These are phyloP conservation scores for Phataginus tetradactyla DNA, from an alignment of 2,797 vertebrate species.

Conservation along the genomic window DNA sequence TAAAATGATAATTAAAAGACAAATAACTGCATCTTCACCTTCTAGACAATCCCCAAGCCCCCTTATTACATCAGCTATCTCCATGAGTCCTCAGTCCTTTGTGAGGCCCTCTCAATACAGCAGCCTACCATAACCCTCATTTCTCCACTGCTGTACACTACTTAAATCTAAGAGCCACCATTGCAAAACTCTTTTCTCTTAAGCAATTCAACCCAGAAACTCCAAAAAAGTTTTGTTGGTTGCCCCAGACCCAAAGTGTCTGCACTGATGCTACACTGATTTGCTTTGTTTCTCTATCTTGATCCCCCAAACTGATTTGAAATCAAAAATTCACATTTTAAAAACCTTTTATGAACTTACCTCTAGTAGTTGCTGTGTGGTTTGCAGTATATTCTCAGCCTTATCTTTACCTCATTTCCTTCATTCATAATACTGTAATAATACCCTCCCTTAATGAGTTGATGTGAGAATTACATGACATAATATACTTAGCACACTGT, in stretches of 20 bases:
- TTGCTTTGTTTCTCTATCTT: not conserved
- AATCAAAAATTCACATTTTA: constrained; percentile 10
- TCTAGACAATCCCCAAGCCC: not conserved
- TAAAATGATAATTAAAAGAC: not conserved
- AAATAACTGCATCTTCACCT: not conserved
- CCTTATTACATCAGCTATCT: not conserved
- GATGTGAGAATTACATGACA: constrained; percentile 26
- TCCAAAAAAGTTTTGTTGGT: not conserved
- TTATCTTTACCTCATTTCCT: not conserved
- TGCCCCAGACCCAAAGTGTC: not conserved
- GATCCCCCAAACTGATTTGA: not conserved
- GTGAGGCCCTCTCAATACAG: not conserved
- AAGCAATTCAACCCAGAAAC: constrained; percentile 15
- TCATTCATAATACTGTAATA: not conserved
- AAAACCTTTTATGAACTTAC: not conserved
- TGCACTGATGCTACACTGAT: not conserved
- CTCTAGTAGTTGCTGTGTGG: not conserved
- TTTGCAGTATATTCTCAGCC: not conserved
- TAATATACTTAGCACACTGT: not conserved
- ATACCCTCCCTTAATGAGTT: not conserved
- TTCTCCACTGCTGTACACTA: not conserved
- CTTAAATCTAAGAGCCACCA: not conserved
- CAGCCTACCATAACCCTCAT: not conserved
- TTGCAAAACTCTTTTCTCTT: constrained; percentile 31
- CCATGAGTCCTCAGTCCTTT: not conserved